Conservation (phyloP, 1,140 invertebrate genomes). For the Platorchestia sp. region DNA sequence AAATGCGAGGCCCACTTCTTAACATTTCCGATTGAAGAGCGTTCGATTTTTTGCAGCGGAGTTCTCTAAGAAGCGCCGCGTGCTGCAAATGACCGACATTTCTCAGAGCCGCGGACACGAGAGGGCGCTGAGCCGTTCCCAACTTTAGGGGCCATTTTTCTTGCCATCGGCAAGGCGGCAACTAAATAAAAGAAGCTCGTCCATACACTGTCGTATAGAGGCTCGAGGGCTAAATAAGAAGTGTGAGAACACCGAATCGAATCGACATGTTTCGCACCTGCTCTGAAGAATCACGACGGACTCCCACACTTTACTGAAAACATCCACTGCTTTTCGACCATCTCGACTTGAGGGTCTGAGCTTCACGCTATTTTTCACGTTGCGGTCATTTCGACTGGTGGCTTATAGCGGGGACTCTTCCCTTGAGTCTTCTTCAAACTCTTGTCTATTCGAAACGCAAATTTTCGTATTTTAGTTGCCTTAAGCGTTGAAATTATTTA, state of each 20-base stretch:
- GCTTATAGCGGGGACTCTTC: background rate
- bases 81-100: constrained; percentile 46
- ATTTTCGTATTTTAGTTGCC: background rate
- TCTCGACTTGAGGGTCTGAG: background rate
- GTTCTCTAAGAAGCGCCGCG: constrained; percentile 35
- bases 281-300: background rate
- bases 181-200: constrained; percentile 51
- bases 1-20: constrained; percentile 31
- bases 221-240: constrained; percentile 46
- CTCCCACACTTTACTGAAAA: background rate
- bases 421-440: background rate
- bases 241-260: background rate
- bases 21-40: constrained; percentile 26
- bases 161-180: constrained; percentile 47
- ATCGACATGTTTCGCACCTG: constrained; percentile 41
- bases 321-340: background rate
- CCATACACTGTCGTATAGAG: constrained; percentile 35
- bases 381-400: background rate
- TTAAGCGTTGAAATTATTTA: background rate
- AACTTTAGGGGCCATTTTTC: constrained; percentile 44
- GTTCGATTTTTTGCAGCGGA: constrained; percentile 32
- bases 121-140: constrained; percentile 28
- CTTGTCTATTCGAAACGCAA: background rate
- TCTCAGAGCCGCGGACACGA: constrained; percentile 44
- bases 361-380: background rate